Evolutionary conservation across 2,113 vertebrate genomes (phyloP).

Genomic region (Laterallus jamaicensis): DNA sequence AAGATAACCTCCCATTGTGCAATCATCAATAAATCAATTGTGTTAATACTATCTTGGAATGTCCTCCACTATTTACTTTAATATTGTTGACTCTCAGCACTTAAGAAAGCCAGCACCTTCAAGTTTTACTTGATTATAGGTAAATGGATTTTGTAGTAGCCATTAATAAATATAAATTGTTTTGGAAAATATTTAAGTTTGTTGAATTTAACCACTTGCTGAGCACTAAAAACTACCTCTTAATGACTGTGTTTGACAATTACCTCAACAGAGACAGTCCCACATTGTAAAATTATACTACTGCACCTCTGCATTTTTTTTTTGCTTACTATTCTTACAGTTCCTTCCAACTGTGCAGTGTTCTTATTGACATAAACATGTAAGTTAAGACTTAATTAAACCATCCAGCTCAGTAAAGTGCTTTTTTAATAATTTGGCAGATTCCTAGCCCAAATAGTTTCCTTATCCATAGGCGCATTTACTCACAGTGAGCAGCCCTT

Average conservation of each 20-base stretch:
- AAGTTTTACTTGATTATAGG: slow-evolving; percentile 50
- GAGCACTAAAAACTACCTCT: neutral
- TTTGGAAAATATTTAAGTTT: slow-evolving; percentile 69
- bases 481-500: neutral
- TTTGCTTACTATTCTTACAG: neutral
- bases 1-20: slow-evolving; percentile 86
- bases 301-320: neutral
- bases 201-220: slow-evolving; percentile 33
- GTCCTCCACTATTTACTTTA: slow-evolving; percentile 80
- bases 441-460: neutral
- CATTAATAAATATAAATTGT: slow-evolving; percentile 63
- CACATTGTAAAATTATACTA: neutral
- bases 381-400: slow-evolving; percentile 24
- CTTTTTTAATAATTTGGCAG: neutral
- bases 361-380: neutral
- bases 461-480: neutral
- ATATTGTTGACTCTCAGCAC: slow-evolving; percentile 79
- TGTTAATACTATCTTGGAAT: slow-evolving; percentile 83
- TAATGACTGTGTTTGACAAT: neutral
- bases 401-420: neutral
- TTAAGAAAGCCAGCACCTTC: slow-evolving; percentile 69
- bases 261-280: slow-evolving; percentile 19
- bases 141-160: slow-evolving; percentile 74
- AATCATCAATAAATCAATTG: slow-evolving; percentile 87
- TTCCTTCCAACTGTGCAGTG: neutral